Base-by-base conservation (phyloP, 2,797 vertebrate genomes). In the Macroramphosus scolopax region DNA sequence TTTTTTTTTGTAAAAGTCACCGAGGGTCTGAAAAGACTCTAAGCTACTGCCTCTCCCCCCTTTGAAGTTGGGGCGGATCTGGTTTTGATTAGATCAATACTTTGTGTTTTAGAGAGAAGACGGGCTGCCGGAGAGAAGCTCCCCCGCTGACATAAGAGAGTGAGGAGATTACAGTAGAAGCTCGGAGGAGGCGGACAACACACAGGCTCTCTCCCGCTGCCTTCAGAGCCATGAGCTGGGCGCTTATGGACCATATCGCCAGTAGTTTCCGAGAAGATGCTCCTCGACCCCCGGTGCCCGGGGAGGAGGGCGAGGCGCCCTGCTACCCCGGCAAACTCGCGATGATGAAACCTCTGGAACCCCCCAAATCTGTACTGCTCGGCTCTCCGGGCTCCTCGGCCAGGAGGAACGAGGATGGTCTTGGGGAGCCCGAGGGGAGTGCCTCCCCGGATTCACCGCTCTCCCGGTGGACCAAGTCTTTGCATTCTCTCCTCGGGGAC, bases 51-150 rank as follows among this genome's bases (percentile, higher is more conserved):
- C 68, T 63, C 72, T 80, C 57, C 68, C 75, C 78, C 56, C 89
- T 93, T 94, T 95, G 92, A 94, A 93, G 92, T 95, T 88, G 69
- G 87, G 90, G 87, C 86, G 92, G 91, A 91, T 94, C 91, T 92
- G 92, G 89, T 92, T 93, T 93, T 94, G 91, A 94, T 95, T 92
- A 94, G 91, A 93, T 95, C 93, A 92, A 94, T 94, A 91, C 92
- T 91, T 91, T 92, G 88, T 91, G 85, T 91, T 87, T 74, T 92
- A 94, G 93, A 92, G 92, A 82, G 87, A 87, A 88, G 83, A 89
- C 91, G 82, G 82, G 89, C 88, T 88, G 87, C 58, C n/a, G n/a
- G n/a, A n/a, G n/a, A 78, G 88, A 88, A 88, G 91, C 91, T 91
- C 92, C 89, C 91, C 93, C 87, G 92, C 92, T 93, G 93, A 91